Base-by-base conservation (phyloP, 2,888 invertebrate genomes). In the Bhutanitis thaidina region DNA sequence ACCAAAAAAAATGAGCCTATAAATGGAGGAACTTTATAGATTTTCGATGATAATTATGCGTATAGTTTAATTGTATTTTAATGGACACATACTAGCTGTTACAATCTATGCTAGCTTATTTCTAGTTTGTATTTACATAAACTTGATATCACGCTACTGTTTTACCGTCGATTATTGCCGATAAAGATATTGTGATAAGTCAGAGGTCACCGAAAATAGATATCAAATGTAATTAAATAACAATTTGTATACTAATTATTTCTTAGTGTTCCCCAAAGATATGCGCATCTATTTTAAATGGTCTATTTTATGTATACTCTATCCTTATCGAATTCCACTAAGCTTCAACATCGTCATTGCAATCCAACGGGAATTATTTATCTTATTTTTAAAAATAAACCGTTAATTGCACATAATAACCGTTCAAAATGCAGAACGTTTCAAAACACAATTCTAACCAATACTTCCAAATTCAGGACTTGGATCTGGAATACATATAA, bases 41-140 rank as follows among this genome's bases (percentile, higher is more conserved):
- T 20, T 20, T 20, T 20, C 5, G 20, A 20, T 20, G 20, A 8
- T 27, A 27, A n/a, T n/a, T n/a, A n/a, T 1, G 7, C 27, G 27
- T 27, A 27, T 27, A 27, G 39, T 39, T 13, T 27, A 13, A 39
- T 39, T 39, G 12, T n/a, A 47, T 20, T 46, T 38, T 30, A 25
- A 39, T 44, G 4, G 44, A 45, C 16, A 15, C 10, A 9, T 9
- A 25, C 39, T 7, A 13, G 7, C 34, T 47, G 38, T 38, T 30
- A 29, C 9, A 16, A 40, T 47, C 7, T 47, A 40, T 39, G 59
- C 59, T 69, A 73, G 76, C 71, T 63, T 50, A 62, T 61, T 41
- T 38, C 30, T 16, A 58, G 61, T 69, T 72, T 60, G 56, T 63
- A 61, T 69, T 70, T 63, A 65, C 59, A 69, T 71, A 52, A 49